Evolutionary conservation across 2,888 invertebrate species (phyloP), one percentile per base, ranked within the genome.

Genomic region (Salpingus planirostris): DNA sequence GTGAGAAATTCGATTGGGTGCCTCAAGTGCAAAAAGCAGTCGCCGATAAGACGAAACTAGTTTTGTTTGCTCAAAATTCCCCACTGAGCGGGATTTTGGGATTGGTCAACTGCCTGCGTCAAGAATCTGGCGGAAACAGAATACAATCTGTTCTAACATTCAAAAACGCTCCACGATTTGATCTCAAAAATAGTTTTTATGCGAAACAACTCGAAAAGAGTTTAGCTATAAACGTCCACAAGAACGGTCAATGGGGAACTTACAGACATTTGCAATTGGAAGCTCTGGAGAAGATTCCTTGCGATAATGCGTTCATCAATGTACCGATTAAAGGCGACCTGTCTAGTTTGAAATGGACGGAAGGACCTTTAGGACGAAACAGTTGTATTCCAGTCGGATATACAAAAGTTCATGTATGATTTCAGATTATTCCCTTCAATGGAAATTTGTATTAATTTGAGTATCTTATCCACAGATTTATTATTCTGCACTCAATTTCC

Each of bases 271-370:
- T 88, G 6, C 68, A 76, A 1, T 57, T 90, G 1, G 69, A 71
- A 3, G 67, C 73, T 23, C 42, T 69, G 13, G 57, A 63, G 6
- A 60, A 62, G 0, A 62, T 69, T 0, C 53, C 62, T 1, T 66
- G 61, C 4, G 70, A 74, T 38, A 85, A 91, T 57, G 81, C 80
- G 0, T 88, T 75, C 59, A 78, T 81, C 2, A 87, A 89, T 61
- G 78, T 82, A 0, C 52, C 74, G 10, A 78, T 81, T 0, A 74
- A 82, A 30, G 95, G 95, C 27, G 95, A 97, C 58, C 67, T 96
- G 30, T 82, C 87, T 0, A 82, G 87, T 1, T 58, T 96, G 21
- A 71, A 66, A 8, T 91, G 90, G 90, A 63, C 90, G 3, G 80
- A 92, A 61, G 84, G 84, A 1, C 67, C 71, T 0, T n/a, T n/a